Base-by-base conservation (phyloP, 2,888 invertebrate species). In the Podotricha telesiphe region DNA sequence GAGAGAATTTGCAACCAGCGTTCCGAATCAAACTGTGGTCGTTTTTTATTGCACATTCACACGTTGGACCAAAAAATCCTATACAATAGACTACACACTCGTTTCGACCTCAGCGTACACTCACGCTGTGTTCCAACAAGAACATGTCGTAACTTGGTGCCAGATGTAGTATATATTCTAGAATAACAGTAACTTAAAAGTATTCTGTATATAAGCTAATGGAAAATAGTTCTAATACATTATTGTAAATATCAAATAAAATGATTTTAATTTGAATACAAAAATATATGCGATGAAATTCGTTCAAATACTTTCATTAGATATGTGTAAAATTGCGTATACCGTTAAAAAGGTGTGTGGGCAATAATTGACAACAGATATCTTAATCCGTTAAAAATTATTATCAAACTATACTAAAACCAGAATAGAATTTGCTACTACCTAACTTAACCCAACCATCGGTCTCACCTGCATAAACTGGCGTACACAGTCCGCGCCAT, bases 401-500 rank as follows among this genome's bases (percentile, higher is more conserved):
- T 22, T 6, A 22, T 22, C 20, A 22, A 19, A 22, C 15, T 13
- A 6, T 50, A 10, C 13, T 4, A 50, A 50, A 15, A 22, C 4
- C 5, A 22, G 2, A 20, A 8, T 50, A 13, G 6, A 50, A 5
- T n/a, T 8, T 10, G 17, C 22, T 47, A 13, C 17, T 5, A 20
- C 20, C 3, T n/a, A n/a, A n/a, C n/a, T n/a, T n/a, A 11, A 15
- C 13, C 1, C 34, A 20, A 19, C 1, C 19, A 37, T 1, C 13
- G 15, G 5, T 34, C 48, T 50, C 45, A 95, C 95, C 95, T 95
- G 95, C 82, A 95, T 94, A 79, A 95, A 94, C 85, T 95, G 95
- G 51, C 94, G 89, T 73, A 95, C 94, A 80, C 95, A 95, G 73
- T 94, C 94, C 70, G 95, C 94, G 47, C 95, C 95, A 80, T 95